Evolutionary conservation across 2,888 invertebrate genomes (phyloP).

Genomic region (Alsophila aescularia): DNA sequence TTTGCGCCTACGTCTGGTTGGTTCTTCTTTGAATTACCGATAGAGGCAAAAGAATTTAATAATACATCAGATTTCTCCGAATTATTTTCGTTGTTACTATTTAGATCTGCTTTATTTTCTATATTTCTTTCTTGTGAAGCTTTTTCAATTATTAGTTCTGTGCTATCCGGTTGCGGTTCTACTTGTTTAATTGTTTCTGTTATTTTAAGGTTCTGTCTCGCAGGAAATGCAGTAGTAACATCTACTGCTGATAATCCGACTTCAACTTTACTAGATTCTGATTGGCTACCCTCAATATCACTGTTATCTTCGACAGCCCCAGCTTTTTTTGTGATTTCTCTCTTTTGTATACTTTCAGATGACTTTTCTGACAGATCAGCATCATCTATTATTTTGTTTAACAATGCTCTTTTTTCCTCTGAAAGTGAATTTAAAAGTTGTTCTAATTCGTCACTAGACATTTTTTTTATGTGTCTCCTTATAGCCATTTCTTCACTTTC

Average conservation of each 20-base stretch:
- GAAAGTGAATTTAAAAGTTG: constrained; percentile 69
- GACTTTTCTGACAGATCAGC: constrained; percentile 37
- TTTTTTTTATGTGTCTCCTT: constrained; percentile 69
- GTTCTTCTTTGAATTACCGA: constrained; percentile 42
- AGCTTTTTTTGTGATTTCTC: constrained; percentile 78
- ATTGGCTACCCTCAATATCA: constrained; percentile 60
- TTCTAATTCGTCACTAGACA: constrained; percentile 67
- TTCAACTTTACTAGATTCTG: constrained; percentile 66
- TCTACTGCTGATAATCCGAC: constrained; percentile 51
- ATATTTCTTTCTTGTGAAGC: constrained; percentile 43
- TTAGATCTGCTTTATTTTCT: constrained; percentile 50
- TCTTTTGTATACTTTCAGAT: constrained; percentile 58
- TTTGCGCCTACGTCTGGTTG: constrained; percentile 41
- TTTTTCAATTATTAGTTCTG: constrained; percentile 50
- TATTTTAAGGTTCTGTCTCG: constrained; percentile 43
- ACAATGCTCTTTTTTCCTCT: constrained; percentile 67
- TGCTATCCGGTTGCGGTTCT: constrained; percentile 47
- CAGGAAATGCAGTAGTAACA: constrained; percentile 49
- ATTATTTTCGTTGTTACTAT: constrained; percentile 37
- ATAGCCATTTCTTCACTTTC: constrained; percentile 72
- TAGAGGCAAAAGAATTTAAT: constrained; percentile 36
- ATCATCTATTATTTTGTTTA: constrained; percentile 70
- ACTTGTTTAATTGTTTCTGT: constrained; percentile 52
- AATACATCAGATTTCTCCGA: constrained; percentile 44
- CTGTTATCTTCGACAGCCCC: constrained; percentile 69